Conservation (phyloP, 30 jellyfish, hydroid and myxozoan genomes). For the Mastigias papua region DNA sequence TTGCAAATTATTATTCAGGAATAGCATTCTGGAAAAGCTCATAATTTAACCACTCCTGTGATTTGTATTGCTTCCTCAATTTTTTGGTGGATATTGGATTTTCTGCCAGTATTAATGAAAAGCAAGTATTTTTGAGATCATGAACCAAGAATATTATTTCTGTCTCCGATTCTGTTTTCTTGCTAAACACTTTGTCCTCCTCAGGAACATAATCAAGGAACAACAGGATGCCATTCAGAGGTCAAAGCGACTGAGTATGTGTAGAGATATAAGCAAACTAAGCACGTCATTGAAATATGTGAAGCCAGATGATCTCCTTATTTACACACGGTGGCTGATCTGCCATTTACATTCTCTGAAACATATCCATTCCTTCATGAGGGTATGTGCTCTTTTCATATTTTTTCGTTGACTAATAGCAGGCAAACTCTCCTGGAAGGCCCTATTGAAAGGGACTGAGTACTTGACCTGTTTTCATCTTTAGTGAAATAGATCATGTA, state of each 20-base stretch:
- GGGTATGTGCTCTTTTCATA: constrained; percentile 28
- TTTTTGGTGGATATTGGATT: too few species aligned
- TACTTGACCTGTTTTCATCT: too few species aligned
- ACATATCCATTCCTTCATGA: constrained; percentile 65
- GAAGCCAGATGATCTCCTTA: constrained; percentile 66
- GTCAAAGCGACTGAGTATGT: constrained; percentile 74
- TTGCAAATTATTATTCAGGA: too few species aligned
- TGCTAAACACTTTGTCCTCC: neutral
- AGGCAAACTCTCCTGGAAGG: neutral
- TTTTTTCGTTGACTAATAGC: neutral
- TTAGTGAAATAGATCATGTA: too few species aligned
- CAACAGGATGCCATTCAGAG: constrained; percentile 80
- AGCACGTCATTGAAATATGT: constrained; percentile 38
- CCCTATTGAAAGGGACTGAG: neutral
- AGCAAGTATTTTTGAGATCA: too few species aligned
- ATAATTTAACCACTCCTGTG: too few species aligned
- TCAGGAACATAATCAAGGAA: constrained; percentile 69
- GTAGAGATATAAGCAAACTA: constrained; percentile 55
- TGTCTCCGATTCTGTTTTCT: too few species aligned
- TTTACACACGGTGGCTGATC: constrained; percentile 85
- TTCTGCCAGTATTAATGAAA: too few species aligned
- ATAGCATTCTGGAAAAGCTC: too few species aligned
- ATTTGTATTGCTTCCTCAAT: too few species aligned
- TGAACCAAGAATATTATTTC: too few species aligned
- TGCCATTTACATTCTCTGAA: constrained; percentile 83